Evolutionary conservation across 2,113 vertebrate genomes (phyloP).

Genomic region (Dipodomys merriami): DNA sequence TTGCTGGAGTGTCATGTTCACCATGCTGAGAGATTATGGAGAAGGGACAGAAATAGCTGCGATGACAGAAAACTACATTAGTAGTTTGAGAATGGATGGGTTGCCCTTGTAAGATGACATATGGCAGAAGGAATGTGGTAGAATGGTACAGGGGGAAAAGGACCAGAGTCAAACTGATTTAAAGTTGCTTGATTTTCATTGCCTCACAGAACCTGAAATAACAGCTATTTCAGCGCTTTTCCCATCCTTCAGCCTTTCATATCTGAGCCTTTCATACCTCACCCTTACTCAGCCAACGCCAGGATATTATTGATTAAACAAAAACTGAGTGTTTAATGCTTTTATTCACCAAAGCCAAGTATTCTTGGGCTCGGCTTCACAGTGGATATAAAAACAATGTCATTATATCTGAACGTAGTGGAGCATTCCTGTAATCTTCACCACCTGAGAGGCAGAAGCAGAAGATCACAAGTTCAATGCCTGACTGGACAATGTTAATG

Average conservation of each 20-base stretch:
- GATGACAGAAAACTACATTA: background rate
- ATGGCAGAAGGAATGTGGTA: background rate
- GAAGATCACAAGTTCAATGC: no score
- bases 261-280: background rate
- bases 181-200: background rate
- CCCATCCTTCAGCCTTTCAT: background rate
- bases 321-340: background rate
- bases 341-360: background rate
- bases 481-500: no score
- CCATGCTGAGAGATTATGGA: background rate
- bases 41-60: background rate
- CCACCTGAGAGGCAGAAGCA: no score
- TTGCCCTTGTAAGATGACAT: background rate
- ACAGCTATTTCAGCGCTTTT: conserved; percentile 2
- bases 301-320: background rate
- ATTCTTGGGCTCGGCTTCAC: background rate
- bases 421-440: no score
- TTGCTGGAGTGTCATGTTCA: background rate
- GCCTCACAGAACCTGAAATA: background rate
- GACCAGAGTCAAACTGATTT: background rate
- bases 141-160: background rate
- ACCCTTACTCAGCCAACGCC: background rate
- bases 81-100: background rate
- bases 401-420: background rate
- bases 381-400: background rate